These are phyloP conservation scores for Caenorhabditis uteleia DNA, from an alignment of 2,888 invertebrate species.

Conservation along the genomic window DNA sequence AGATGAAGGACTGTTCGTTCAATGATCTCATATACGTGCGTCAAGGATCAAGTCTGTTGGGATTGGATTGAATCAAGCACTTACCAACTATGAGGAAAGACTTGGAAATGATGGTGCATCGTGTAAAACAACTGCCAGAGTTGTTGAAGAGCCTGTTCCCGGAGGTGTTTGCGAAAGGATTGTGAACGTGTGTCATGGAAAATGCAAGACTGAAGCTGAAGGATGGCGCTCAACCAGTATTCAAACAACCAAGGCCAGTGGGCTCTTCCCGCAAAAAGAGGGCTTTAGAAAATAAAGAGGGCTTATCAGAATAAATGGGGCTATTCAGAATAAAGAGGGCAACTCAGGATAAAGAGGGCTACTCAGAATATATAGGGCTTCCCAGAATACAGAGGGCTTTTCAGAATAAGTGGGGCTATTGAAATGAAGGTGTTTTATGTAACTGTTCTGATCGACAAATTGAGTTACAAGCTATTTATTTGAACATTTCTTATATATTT, in stretches of 20 bases:
- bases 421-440: no score
- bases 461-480: no score
- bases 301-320: no score
- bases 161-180: not conserved
- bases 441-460: no score
- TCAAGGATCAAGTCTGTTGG: constrained; percentile 1
- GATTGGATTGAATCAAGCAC: constrained; percentile 13
- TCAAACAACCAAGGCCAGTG: not conserved
- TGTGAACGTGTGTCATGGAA: not conserved
- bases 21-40: constrained; percentile 1
- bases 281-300: no score
- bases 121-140: not conserved
- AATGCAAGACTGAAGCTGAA: not conserved
- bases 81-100: not conserved
- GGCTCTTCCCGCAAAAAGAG: no score
- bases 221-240: not conserved
- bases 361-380: no score
- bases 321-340: no score
- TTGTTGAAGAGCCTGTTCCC: not conserved
- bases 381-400: no score
- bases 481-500: no score
- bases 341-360: no score
- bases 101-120: not conserved
- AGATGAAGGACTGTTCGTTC: not conserved
- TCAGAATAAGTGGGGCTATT: no score